Evolutionary conservation across 2,797 vertebrate genomes (phyloP), one percentile per base, ranked within the genome.

Genomic region (Lates japonicus): DNA sequence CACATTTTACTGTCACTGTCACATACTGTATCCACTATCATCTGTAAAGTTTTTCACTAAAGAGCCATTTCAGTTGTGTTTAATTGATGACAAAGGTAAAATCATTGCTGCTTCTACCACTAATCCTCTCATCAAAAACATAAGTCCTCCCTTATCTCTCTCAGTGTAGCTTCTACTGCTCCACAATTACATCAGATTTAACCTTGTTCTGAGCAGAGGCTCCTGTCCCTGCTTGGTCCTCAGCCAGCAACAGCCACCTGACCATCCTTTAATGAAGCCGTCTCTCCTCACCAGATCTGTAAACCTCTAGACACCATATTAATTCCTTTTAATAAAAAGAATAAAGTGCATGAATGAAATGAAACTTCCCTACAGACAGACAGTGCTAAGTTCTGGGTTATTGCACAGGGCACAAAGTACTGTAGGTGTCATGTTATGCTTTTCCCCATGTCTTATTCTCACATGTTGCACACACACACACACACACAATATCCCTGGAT

Each of bases 111-210:
- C 14, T 22, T 35, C 3, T 51, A 9, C 29, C 4, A 9, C 54
- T 33, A 9, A 64, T 55, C 25, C 4, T 61, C 1, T 42, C 3
- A 19, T 46, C 11, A 31, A 39, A 76, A 9, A 16, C 5, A 42
- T 22, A 60, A 17, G 1, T 25, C 41, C 4, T 29, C 8, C 11
- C 17, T 35, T 6, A 54, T 29, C 48, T 20, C 19, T 29, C 39
- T 29, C 22, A 22, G 64, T 52, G 62, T 46, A 65, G 46, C 49
- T 7, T 35, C 68, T 33, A 33, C n/a, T 44, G 25, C 46, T 13
- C 11, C 58, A 37, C 48, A 69, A 29, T 79, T 66, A 69, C 57
- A 81, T 87, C 68, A 67, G 65, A 70, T 62, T 62, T 61, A 62
- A 74, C 70, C 44, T 48, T 57, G 49, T 54, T 55, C 5, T 25